A percentile compares a stretch with the other conserved stretches of the same genome.
These are phyloP conservation scores for Eupleurogrammus muticus DNA, from an alignment of 2,797 vertebrate genomes.

Conservation along the genomic window DNA sequence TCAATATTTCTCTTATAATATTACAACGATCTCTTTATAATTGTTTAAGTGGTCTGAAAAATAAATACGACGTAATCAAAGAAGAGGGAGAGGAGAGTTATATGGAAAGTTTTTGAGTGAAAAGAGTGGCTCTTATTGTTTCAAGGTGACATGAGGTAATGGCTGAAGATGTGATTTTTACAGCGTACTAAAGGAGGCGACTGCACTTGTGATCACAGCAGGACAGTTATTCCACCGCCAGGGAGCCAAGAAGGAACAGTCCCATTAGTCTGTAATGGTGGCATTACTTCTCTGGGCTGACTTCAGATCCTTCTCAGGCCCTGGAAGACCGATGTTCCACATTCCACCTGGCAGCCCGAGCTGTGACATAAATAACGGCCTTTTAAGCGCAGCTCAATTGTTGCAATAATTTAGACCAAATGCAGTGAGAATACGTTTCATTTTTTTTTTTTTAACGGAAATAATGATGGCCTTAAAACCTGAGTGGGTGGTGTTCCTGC, in stretches of 20 bases:
- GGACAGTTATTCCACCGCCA: conserved; percentile 16
- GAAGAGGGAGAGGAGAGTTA: background rate
- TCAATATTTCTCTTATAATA: conserved; percentile 18
- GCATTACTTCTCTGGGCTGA: conserved; percentile 14
- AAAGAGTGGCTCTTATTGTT: conserved; percentile 5
- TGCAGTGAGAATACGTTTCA: conserved; percentile 25
- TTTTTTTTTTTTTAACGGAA: conserved; percentile 9
- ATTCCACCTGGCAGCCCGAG: conserved; percentile 47
- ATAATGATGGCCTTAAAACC: conserved; percentile 26
- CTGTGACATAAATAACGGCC: conserved; percentile 55
- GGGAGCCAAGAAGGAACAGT: conserved; percentile 15
- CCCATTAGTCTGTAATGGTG: conserved; percentile 27
- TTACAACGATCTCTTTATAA: conserved; percentile 35
- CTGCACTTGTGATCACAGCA: conserved; percentile 25
- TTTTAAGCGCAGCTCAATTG: conserved; percentile 57
- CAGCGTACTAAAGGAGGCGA: background rate
- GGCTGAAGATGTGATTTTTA: conserved; percentile 17
- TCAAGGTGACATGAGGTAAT: conserved; percentile 24
- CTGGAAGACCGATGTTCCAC: conserved; percentile 30
- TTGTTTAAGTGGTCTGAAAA: conserved; percentile 26
- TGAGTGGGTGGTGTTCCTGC: conserved; percentile 7
- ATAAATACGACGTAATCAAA: conserved; percentile 14
- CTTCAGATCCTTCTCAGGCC: background rate
- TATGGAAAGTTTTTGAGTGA: conserved; percentile 11
- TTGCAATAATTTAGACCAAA: conserved; percentile 56